A percentile compares a stretch with the other conserved stretches of the same genome.
Evolutionary conservation across 2,797 vertebrate genomes (phyloP).

Genomic region (Acipenser ruthenus): DNA sequence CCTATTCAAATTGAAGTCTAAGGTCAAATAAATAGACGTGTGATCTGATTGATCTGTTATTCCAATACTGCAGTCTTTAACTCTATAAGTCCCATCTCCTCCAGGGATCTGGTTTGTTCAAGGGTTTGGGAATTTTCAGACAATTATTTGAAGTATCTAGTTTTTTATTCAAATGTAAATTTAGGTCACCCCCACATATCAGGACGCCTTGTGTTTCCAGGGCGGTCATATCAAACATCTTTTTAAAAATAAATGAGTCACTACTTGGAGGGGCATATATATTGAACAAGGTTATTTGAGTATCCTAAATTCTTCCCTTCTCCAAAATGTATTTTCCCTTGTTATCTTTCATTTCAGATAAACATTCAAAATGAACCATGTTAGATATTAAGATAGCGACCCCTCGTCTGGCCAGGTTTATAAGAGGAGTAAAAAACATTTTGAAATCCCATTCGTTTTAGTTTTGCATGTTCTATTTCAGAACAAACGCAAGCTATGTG

Average conservation of each 20-base stretch:
- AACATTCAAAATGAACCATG: neutral
- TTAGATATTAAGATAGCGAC: neutral
- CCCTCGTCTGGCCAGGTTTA: neutral
- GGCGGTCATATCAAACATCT: neutral
- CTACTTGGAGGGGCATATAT: too few species aligned
- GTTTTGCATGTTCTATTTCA: neutral
- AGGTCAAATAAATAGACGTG: neutral
- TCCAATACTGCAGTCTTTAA: neutral
- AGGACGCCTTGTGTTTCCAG: neutral
- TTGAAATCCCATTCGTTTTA: neutral
- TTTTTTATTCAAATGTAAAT: neutral
- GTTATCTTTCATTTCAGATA: neutral
- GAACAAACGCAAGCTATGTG: neutral
- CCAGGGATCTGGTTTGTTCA: neutral
- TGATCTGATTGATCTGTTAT: neutral
- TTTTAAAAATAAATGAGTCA: neutral
- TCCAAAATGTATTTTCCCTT: neutral
- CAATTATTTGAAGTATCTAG: neutral
- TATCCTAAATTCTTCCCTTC: neutral
- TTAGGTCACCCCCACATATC: neutral
- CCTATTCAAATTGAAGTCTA: too few species aligned
- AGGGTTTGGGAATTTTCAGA: too few species aligned
- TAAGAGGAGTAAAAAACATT: neutral
- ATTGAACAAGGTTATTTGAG: too few species aligned
- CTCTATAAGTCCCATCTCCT: neutral